These are phyloP conservation scores for Drosophila varians DNA, from an alignment of 1,140 invertebrate genomes.

Conservation along the genomic window DNA sequence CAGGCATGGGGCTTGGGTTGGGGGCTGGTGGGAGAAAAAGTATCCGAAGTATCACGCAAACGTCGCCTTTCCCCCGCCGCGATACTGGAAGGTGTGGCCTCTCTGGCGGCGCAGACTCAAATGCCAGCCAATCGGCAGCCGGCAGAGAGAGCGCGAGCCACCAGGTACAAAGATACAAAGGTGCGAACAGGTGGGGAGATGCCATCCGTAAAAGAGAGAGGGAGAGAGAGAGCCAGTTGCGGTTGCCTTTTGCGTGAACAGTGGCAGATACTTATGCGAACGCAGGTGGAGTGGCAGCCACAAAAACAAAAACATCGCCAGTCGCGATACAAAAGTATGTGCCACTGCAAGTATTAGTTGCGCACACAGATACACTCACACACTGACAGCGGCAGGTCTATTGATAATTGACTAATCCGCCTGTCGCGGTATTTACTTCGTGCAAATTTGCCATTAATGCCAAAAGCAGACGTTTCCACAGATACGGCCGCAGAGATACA, in stretches of 20 bases:
- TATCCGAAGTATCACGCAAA: slow-evolving; percentile 47
- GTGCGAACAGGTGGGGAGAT: slow-evolving; percentile 19
- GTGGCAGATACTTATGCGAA: slow-evolving; percentile 54
- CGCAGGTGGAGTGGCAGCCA: slow-evolving; percentile 62
- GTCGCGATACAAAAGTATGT: slow-evolving; percentile 59
- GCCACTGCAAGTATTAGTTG: background rate
- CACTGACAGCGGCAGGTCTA: slow-evolving; percentile 42
- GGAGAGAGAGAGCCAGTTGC: slow-evolving; percentile 13
- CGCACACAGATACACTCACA: slow-evolving; percentile 6
- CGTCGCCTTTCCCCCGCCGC: slow-evolving; percentile 29
- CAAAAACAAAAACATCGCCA: slow-evolving; percentile 23
- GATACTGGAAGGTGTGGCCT: slow-evolving; percentile 74
- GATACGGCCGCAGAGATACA: slow-evolving; percentile 39
- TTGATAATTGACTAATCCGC: slow-evolving; percentile 71
- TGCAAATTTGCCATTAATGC: slow-evolving; percentile 79
- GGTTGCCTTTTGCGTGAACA: slow-evolving; percentile 63
- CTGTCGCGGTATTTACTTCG: slow-evolving; percentile 63
- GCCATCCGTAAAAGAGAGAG: slow-evolving; percentile 2
- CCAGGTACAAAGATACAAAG: slow-evolving; percentile 18
- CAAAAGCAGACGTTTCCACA: slow-evolving; percentile 57
- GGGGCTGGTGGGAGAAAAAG: background rate
- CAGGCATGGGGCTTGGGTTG: background rate
- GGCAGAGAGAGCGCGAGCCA: slow-evolving; percentile 41
- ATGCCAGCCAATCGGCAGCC: slow-evolving; percentile 57
- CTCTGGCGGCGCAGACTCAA: slow-evolving; percentile 64